phyloP scores from a whole-genome alignment of 2,888 invertebrate genomes.

The Cremastobaeus sp. region DNA sequence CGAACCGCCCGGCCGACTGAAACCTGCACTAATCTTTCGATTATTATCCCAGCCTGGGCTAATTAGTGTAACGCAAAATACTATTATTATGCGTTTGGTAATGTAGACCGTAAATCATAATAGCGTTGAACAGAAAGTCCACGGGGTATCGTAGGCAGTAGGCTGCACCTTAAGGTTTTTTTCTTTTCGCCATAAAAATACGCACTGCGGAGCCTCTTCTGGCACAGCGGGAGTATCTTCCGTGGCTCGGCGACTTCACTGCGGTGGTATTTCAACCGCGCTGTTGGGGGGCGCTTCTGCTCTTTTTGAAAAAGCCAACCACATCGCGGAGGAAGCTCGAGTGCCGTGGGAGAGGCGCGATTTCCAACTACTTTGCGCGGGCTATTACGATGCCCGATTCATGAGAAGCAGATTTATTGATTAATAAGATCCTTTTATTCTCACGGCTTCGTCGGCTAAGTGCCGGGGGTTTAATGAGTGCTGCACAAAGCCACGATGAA shows the following conservation, averaged over 20 bases:
- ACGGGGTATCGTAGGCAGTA: constrained; percentile 46
- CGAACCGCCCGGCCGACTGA: background rate
- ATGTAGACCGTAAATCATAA: constrained; percentile 54
- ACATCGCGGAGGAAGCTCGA: constrained; percentile 63
- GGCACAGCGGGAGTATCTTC: constrained; percentile 68
- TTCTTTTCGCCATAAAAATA: constrained; percentile 39
- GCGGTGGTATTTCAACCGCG: constrained; percentile 71
- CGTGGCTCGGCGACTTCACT: constrained; percentile 62
- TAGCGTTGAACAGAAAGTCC: constrained; percentile 54
- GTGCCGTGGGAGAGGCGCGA: constrained; percentile 68
- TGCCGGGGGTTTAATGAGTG: constrained; percentile 13
- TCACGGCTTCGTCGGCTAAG: constrained; percentile 19
- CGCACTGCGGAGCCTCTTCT: constrained; percentile 46
- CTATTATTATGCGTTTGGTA: constrained; percentile 49
- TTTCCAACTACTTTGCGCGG: constrained; percentile 44
- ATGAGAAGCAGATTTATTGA: constrained; percentile 52
- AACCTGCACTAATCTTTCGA: constrained; percentile 23
- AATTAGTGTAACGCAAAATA: constrained; percentile 53
- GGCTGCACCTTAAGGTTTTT: constrained; percentile 35
- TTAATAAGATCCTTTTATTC: constrained; percentile 49
- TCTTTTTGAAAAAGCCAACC: constrained; percentile 63
- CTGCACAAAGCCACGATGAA: background rate
- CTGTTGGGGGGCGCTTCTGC: constrained; percentile 70
- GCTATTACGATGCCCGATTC: constrained; percentile 40
- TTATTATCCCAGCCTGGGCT: constrained; percentile 40